phyloP scores from a whole-genome alignment of 2,113 vertebrate species.

The Romanogobio albipinnatus region DNA sequence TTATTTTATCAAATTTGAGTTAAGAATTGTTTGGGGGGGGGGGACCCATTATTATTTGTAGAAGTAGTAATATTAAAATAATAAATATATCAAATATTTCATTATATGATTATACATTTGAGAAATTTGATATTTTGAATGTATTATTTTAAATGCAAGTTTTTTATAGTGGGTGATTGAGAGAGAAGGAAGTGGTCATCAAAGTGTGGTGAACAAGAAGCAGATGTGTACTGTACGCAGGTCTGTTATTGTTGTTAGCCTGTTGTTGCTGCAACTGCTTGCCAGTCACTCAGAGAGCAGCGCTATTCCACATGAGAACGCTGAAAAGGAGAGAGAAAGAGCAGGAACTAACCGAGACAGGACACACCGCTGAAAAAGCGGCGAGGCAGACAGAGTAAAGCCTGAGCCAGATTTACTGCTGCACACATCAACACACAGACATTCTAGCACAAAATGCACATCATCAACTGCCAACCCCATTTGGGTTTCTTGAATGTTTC shows the following conservation, averaged over 20 bases:
- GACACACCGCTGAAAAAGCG: constrained; percentile 45
- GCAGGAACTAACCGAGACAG: constrained; percentile 52
- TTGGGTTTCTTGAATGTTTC: constrained; percentile 23
- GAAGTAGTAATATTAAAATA: too few species aligned
- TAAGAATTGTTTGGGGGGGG: too few species aligned
- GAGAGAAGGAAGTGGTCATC: not conserved
- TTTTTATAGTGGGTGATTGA: not conserved
- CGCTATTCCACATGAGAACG: constrained; percentile 5
- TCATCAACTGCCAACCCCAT: constrained; percentile 12
- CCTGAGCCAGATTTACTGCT: constrained; percentile 29
- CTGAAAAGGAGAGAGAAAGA: not conserved
- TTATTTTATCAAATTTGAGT: too few species aligned
- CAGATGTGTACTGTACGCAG: constrained; percentile 18
- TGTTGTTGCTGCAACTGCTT: constrained; percentile 25
- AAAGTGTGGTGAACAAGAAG: constrained; percentile 31
- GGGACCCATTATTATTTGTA: too few species aligned
- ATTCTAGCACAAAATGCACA: constrained; percentile 16
- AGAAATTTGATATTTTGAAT: too few species aligned
- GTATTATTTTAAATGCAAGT: too few species aligned
- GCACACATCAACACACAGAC: constrained; percentile 18
- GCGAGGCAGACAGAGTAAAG: constrained; percentile 35
- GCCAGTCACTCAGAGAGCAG: not conserved
- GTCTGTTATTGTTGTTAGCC: constrained; percentile 34
- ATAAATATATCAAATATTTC: too few species aligned
- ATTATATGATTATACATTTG: too few species aligned